Evolutionary conservation across 2,888 invertebrate genomes (phyloP), one percentile per base, ranked within the genome.

Genomic region (Choreutis nemorana): DNA sequence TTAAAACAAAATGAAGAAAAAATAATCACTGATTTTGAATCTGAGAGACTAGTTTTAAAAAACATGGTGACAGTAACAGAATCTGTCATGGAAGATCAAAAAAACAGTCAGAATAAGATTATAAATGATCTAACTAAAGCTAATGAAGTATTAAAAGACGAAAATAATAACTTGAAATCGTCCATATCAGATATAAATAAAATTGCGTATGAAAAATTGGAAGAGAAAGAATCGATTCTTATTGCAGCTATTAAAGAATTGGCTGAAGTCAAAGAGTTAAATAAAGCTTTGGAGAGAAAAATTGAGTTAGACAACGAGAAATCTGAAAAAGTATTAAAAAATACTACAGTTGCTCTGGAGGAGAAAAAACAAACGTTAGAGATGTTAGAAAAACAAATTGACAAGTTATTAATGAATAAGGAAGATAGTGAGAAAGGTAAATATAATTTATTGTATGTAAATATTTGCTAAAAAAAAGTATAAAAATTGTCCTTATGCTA

Each of bases 61-160:
- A 67, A 66, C 31, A 65, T 67, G 65, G 52, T 67, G 3, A 52
- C 64, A 2, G 63, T 66, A 0, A 66, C 66, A 2, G 67, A 68
- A 44, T 59, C 66, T 3, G 53, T 66, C 0, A 66, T 66, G 67
- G 67, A 67, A 32, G 67, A 68, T 37, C 55, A 61, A 33, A 66
- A 60, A 45, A 30, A 38, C 2, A 42, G 40, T n/a, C 40, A 59
- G 1, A 57, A 48, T 30, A 59, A 51, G 14, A 35, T 44, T 5
- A 55, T 67, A 31, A 14, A 40, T 1, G 57, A 58, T 34, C 46
- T 61, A 32, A 16, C 44, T 1, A 59, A 51, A 37, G 32, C 37
- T 2, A 57, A 49, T 35, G 55, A 57, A 14, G 32, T 28, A 9
- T 34, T 64, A 25, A 39, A 51, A 35, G 36, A 41, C 26, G 55